phyloP scores from a whole-genome alignment of 1,140 invertebrate species.

The Neodiprion pinetum region DNA sequence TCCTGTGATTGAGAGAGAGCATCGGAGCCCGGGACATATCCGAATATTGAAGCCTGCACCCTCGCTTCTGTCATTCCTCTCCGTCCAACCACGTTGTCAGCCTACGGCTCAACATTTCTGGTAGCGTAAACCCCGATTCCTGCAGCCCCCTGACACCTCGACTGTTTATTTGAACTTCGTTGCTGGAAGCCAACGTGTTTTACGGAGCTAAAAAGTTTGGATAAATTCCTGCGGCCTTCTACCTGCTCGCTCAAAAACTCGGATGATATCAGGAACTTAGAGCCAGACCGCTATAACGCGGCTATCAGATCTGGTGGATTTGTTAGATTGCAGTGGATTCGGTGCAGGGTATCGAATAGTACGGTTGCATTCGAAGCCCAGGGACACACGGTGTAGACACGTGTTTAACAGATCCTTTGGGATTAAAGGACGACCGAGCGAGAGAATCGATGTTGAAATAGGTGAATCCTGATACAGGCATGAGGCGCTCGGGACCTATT shows the following conservation, averaged over 20 bases:
- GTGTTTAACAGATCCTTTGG: slow-evolving; percentile 5
- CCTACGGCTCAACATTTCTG: neutral
- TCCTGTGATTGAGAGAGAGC: neutral
- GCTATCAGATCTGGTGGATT: neutral
- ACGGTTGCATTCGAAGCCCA: neutral
- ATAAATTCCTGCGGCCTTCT: too few relatives aligned
- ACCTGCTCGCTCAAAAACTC: too few relatives aligned
- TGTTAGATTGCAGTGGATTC: neutral
- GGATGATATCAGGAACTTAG: too few relatives aligned
- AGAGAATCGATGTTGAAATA: slow-evolving; percentile 1
- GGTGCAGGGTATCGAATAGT: neutral
- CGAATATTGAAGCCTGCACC: neutral
- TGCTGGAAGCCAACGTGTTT: too few relatives aligned
- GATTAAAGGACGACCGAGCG: slow-evolving; percentile 1
- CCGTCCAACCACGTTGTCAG: neutral
- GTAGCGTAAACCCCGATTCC: neutral
- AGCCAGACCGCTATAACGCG: too few relatives aligned
- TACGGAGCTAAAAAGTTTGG: too few relatives aligned
- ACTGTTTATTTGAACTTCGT: neutral
- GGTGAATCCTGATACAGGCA: neutral
- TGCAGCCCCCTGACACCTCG: neutral
- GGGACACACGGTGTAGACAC: neutral
- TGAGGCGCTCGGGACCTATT: neutral
- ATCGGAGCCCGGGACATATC: neutral
- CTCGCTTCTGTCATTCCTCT: neutral